Evolutionary conservation across 2,113 vertebrate species (phyloP), one percentile per base, ranked within the genome.

Genomic region (Chionis minor): DNA sequence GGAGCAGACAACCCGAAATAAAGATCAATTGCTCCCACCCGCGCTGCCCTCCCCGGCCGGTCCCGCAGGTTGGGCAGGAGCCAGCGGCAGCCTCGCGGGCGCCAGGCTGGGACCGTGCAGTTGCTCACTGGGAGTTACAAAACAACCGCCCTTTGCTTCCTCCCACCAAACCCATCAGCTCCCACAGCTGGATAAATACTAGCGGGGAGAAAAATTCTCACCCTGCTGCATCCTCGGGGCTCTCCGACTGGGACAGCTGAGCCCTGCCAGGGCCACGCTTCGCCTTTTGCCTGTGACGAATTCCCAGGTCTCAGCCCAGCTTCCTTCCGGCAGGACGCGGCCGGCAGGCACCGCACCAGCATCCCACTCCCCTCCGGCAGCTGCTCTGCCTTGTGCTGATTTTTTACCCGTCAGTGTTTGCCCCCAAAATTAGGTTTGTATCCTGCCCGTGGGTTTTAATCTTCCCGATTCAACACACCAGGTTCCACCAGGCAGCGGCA

Each of bases 151-250:
- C 1, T 26, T 54, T 40, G 27, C 65, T 82, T 45, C 59, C 24
- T 81, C 47, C 42, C 74, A 45, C 24, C 73, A 73, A 59, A 66
- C 15, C 33, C 58, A 21, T 15, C 62, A 33, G 40, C 8, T 56
- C 42, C 69, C 65, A 14, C 22, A 24, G 38, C 6, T 10, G 18
- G 28, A 5, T 12, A 16, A 70, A 42, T 12, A n/a, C 61, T 35
- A 9, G 5, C 19, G 6, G 18, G 10, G 4, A 0, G 8, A 3
- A 20, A 27, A 40, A 44, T 28, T 28, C 61, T 24, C 13, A 22
- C n/a, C 67, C 42, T 66, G 45, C 8, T 4, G 0, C 19, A 49
- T 32, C 77, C 3, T 21, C 3, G 2, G 12, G 27, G 6, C 15
- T 63, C 19, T 63, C 14, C 33, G 49, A 24, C 44, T 42, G 45